Percentiles rank a stretch among this genome's conserved stretches.
phyloP scores from a whole-genome alignment of 2,113 vertebrate species.

The Sula dactylatra region DNA sequence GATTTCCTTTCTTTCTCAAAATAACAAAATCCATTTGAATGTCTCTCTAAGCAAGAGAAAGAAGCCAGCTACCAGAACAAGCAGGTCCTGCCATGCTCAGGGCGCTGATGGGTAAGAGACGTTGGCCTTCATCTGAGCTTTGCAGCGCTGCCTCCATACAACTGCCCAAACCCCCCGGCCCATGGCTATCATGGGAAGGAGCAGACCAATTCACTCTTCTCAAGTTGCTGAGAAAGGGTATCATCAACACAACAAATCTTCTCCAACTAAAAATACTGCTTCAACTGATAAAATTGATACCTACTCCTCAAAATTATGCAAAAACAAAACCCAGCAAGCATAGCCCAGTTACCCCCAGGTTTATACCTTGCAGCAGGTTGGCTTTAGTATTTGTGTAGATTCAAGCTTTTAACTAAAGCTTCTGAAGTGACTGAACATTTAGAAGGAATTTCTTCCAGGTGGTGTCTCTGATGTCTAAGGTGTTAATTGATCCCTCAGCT shows the following conservation, averaged over 20 bases:
- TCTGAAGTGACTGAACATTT: background rate
- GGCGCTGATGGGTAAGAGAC: rapidly evolving
- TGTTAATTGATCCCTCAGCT: background rate
- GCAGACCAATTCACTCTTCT: background rate
- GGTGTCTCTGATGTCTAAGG: background rate
- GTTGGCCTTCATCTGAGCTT: rapidly evolving
- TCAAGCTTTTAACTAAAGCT: background rate
- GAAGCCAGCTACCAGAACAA: background rate
- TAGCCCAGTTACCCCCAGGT: rapidly evolving
- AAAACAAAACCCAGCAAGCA: too few species aligned
- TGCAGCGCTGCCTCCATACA: rapidly evolving
- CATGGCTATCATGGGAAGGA: rapidly evolving
- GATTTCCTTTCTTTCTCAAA: background rate
- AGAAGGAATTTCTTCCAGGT: background rate
- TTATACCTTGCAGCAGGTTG: rapidly evolving
- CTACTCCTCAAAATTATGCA: too few species aligned
- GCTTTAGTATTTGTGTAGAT: rapidly evolving
- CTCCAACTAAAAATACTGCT: background rate
- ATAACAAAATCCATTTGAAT: background rate
- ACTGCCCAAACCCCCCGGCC: too few species aligned
- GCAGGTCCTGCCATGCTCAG: rapidly evolving
- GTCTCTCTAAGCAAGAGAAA: background rate
- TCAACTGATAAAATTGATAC: too few species aligned
- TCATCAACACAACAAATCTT: background rate
- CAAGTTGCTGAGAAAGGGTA: background rate